phyloP scores from a whole-genome alignment of 2,113 vertebrate genomes.

The Laticauda laticaudata region DNA sequence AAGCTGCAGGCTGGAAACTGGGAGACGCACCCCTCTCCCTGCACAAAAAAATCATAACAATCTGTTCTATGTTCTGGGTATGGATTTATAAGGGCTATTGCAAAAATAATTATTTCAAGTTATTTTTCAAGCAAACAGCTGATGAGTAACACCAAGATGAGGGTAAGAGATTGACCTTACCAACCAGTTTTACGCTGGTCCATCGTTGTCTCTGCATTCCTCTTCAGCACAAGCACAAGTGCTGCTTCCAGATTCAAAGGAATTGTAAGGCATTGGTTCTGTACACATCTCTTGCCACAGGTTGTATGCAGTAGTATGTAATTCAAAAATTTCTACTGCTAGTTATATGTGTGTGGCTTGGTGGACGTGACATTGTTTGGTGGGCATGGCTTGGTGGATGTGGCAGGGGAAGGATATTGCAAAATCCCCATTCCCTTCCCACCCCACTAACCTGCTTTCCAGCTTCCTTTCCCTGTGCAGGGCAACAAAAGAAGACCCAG shows the following conservation, averaged over 20 bases:
- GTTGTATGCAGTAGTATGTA: neutral
- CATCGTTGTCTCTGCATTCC: neutral
- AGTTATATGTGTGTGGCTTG: too few relatives aligned
- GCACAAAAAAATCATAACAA: neutral
- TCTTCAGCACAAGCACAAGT: neutral
- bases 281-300: neutral
- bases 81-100: constrained; percentile 1
- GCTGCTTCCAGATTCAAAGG: neutral
- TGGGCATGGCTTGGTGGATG: too few relatives aligned
- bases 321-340: too few relatives aligned
- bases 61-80: constrained; percentile 10
- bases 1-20: neutral
- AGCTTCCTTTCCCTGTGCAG: too few relatives aligned
- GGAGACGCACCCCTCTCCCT: neutral
- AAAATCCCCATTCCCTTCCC: too few relatives aligned
- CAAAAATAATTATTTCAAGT: neutral
- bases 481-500: too few relatives aligned
- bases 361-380: too few relatives aligned
- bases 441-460: too few relatives aligned
- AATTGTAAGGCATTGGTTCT: neutral
- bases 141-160: neutral
- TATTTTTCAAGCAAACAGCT: neutral
- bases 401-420: too few relatives aligned
- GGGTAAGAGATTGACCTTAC: neutral
- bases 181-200: neutral